Evolutionary conservation across 2,797 vertebrate species (phyloP).

Genomic region (Nannoperca obscura): DNA sequence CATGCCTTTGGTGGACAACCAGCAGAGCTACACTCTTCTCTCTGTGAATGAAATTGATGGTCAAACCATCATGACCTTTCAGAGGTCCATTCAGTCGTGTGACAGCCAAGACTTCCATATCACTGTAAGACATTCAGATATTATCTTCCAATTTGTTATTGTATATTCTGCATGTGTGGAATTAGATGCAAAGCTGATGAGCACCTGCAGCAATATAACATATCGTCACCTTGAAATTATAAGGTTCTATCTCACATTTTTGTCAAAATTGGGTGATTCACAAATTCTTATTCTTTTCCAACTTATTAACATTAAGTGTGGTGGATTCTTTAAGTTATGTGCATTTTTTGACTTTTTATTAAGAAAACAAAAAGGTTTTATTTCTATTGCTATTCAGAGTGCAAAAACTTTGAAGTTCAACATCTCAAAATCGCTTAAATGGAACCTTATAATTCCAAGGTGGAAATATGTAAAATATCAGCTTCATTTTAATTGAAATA

Average conservation of each 20-base stretch:
- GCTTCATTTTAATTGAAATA: not conserved
- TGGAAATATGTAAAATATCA: not conserved
- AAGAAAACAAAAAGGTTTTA: too few relatives aligned
- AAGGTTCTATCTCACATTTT: too few relatives aligned
- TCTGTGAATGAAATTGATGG: conserved; percentile 75
- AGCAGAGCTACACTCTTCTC: conserved; percentile 86
- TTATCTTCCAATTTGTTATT: not conserved
- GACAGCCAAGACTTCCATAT: conserved; percentile 84
- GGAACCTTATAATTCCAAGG: too few relatives aligned
- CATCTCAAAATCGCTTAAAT: too few relatives aligned
- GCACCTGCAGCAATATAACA: not conserved
- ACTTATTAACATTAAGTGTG: too few relatives aligned
- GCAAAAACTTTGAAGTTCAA: too few relatives aligned
- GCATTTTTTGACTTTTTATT: too few relatives aligned
- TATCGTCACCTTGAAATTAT: too few relatives aligned
- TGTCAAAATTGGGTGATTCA: too few relatives aligned
- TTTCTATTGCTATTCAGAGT: too few relatives aligned
- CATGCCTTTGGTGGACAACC: conserved; percentile 75
- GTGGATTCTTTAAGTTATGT: too few relatives aligned
- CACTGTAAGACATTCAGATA: conserved; percentile 75
- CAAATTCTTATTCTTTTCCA: too few relatives aligned
- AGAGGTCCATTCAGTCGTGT: conserved; percentile 74
- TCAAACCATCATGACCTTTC: conserved; percentile 84
- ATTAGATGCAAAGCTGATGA: not conserved
- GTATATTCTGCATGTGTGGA: not conserved